These are phyloP conservation scores for Microdon myrmicae DNA, from an alignment of 2,888 invertebrate species.

Conservation along the genomic window DNA sequence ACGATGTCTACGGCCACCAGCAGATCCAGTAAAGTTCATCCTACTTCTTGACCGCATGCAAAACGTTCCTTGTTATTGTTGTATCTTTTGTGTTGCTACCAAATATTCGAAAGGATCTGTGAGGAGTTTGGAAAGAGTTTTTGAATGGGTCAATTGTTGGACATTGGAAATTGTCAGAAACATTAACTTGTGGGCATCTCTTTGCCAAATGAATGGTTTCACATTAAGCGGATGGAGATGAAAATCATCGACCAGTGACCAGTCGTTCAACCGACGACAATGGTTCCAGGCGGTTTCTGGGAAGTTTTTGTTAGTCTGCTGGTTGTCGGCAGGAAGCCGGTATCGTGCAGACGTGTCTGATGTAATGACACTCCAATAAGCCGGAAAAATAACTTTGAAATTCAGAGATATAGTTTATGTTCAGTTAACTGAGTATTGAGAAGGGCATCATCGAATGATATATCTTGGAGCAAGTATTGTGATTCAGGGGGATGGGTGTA, in stretches of 20 bases:
- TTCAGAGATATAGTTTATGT: too few species aligned
- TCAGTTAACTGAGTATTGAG: too few species aligned
- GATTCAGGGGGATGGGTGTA: too few species aligned
- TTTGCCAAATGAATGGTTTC: slow-evolving; percentile 18
- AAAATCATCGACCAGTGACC: slow-evolving; percentile 27
- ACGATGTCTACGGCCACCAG: slow-evolving; percentile 3
- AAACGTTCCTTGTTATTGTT: slow-evolving; percentile 2
- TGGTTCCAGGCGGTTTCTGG: slow-evolving; percentile 8
- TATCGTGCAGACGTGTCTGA: too few species aligned
- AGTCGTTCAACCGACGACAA: slow-evolving; percentile 16
- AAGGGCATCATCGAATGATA: too few species aligned
- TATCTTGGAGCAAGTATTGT: too few species aligned
- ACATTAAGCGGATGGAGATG: slow-evolving; percentile 20
- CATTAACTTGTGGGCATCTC: slow-evolving; percentile 25
- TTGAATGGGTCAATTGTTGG: slow-evolving; percentile 35
- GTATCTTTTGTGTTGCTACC: too few species aligned
- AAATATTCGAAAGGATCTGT: slow-evolving; percentile 13
- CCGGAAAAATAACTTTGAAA: too few species aligned
- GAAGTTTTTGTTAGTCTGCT: slow-evolving; percentile 27
- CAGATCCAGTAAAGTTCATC: slow-evolving; percentile 16
- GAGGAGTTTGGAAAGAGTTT: slow-evolving; percentile 22
- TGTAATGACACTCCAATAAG: too few species aligned
- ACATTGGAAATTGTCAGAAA: slow-evolving; percentile 38
- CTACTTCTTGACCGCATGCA: slow-evolving; percentile 5
- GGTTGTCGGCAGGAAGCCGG: too few species aligned